Evolutionary conservation across 2,888 invertebrate species (phyloP).

Genomic region (Steromphala cineraria): DNA sequence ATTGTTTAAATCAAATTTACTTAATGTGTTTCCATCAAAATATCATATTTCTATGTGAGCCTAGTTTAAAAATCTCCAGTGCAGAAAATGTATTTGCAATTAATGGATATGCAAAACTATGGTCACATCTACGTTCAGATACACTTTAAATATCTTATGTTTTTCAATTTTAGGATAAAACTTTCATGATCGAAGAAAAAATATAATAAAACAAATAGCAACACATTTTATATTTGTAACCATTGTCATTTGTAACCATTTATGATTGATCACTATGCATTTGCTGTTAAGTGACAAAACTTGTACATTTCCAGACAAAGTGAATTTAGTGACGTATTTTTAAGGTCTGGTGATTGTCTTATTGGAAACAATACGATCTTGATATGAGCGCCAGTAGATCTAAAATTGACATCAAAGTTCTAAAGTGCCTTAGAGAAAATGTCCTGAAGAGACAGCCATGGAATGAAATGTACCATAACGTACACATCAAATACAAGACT

Average conservation of each 20-base stretch:
- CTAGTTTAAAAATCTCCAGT: too few species aligned
- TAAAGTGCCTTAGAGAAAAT: background rate
- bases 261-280: background rate
- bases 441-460: background rate
- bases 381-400: background rate
- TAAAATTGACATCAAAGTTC: background rate
- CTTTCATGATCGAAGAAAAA: too few species aligned
- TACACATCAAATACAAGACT: background rate
- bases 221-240: too few species aligned
- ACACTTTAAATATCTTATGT: too few species aligned
- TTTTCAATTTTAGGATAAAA: too few species aligned
- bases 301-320: background rate
- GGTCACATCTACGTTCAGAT: too few species aligned
- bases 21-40: too few species aligned
- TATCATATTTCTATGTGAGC: too few species aligned
- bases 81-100: too few species aligned
- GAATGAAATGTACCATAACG: background rate
- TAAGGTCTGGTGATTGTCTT: background rate
- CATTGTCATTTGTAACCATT: background rate
- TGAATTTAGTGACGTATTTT: background rate
- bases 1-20: too few species aligned
- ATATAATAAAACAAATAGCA: too few species aligned
- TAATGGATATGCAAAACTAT: too few species aligned
- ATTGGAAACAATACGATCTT: background rate
- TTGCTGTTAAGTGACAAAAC: background rate